Conservation (phyloP, 2,797 vertebrate species). For the Mareca strepera region DNA sequence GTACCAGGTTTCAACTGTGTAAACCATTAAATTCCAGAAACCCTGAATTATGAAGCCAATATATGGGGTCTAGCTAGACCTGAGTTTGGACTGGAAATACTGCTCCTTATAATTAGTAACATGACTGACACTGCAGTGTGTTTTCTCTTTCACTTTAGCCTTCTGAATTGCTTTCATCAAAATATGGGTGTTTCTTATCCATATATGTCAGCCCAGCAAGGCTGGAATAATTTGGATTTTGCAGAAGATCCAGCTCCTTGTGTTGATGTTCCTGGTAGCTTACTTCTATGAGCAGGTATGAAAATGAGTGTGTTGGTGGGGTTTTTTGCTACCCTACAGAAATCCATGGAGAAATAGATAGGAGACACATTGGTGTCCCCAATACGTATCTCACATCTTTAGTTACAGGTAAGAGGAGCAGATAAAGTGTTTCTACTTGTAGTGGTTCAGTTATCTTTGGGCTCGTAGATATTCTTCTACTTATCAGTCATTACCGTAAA, state of each 20-base stretch:
- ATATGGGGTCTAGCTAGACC: neutral
- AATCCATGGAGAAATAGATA: neutral
- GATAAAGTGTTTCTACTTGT: neutral
- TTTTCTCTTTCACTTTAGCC: neutral
- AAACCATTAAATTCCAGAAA: neutral
- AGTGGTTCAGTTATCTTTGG: neutral
- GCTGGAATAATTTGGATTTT: neutral
- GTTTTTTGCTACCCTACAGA: neutral
- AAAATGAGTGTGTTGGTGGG: neutral
- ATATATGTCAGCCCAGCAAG: neutral
- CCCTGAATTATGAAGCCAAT: neutral
- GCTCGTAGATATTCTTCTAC: neutral
- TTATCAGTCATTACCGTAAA: neutral
- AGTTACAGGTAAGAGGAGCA: constrained; percentile 27
- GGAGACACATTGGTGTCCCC: neutral
- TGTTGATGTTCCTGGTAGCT: neutral
- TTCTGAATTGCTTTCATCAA: neutral
- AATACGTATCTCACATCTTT: neutral
- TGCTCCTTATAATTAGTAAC: neutral
- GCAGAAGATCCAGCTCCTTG: neutral
- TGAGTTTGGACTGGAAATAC: neutral
- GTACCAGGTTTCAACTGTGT: neutral
- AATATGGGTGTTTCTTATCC: neutral
- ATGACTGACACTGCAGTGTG: neutral
- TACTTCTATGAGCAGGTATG: fast-evolving